These are phyloP conservation scores for Mactromeris polynyma DNA, from an alignment of 2,888 invertebrate species.

Conservation along the genomic window DNA sequence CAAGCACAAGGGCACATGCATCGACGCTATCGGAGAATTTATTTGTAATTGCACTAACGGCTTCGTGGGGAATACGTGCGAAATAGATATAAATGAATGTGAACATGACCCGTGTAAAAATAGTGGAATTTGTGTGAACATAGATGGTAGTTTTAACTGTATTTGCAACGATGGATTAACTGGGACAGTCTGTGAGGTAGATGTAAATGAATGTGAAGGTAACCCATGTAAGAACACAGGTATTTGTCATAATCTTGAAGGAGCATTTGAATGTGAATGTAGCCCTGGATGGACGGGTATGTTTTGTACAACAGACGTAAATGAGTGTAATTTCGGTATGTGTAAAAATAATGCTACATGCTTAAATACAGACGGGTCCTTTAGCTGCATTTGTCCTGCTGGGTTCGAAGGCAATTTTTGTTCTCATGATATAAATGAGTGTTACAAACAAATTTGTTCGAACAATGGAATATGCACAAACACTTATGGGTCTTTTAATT, in stretches of 20 bases:
- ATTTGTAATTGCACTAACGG: slow-evolving; percentile 53
- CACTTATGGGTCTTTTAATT: slow-evolving; percentile 27
- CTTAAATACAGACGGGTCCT: slow-evolving; percentile 21
- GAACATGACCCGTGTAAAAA: slow-evolving; percentile 25
- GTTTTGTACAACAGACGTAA: slow-evolving; percentile 34
- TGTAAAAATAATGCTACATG: slow-evolving; percentile 50
- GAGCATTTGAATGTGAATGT: slow-evolving; percentile 22
- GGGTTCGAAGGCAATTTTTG: slow-evolving; percentile 39
- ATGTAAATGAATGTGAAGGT: not conserved
- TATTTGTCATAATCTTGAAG: slow-evolving; percentile 13
- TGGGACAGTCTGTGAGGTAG: slow-evolving; percentile 15
- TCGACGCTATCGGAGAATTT: slow-evolving; percentile 50
- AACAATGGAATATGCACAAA: slow-evolving; percentile 44
- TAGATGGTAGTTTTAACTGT: not conserved
- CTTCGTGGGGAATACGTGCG: slow-evolving; percentile 36
- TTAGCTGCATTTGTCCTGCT: slow-evolving; percentile 34
- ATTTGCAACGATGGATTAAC: slow-evolving; percentile 22
- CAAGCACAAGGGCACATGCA: slow-evolving; percentile 39
- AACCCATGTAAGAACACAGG: slow-evolving; percentile 16
- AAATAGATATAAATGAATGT: slow-evolving; percentile 36
- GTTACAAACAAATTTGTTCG: slow-evolving; percentile 35
- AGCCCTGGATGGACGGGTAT: not conserved
- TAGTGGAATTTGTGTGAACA: slow-evolving; percentile 20
- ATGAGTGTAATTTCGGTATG: slow-evolving; percentile 30
- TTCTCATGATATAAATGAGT: slow-evolving; percentile 55